Evolutionary conservation across 2,888 invertebrate species (phyloP).

Genomic region (Hetaerina titia): DNA sequence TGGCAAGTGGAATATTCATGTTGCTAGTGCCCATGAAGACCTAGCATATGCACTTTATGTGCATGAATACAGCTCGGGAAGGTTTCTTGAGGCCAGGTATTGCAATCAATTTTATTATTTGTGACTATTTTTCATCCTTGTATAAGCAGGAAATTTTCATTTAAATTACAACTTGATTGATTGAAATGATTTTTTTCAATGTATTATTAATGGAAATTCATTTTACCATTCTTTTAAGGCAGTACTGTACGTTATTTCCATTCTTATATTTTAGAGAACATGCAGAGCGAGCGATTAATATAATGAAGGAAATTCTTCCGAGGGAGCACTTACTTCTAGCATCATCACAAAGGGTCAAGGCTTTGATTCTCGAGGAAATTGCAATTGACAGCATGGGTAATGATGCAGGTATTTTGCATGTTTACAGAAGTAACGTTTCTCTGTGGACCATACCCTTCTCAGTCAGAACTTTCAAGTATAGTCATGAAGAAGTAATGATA

Average conservation of each 20-base stretch:
- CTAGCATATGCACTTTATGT: slow-evolving; percentile 96
- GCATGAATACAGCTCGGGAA: slow-evolving; percentile 93
- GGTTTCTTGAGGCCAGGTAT: slow-evolving; percentile 88
- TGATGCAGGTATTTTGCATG: slow-evolving; percentile 69
- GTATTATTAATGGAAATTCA: neutral
- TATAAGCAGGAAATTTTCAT: neutral
- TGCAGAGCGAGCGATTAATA: slow-evolving; percentile 89
- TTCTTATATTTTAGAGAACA: slow-evolving; percentile 81
- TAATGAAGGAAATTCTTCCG: slow-evolving; percentile 89
- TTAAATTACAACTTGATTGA: neutral
- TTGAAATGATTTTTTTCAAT: neutral
- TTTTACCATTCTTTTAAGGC: slow-evolving; percentile 1
- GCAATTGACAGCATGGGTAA: slow-evolving; percentile 86
- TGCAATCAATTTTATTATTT: slow-evolving; percentile 54
- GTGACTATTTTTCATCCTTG: neutral
- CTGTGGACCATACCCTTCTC: neutral
- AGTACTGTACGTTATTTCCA: neutral
- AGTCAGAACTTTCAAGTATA: neutral
- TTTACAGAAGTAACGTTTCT: slow-evolving; percentile 3
- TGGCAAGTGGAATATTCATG: slow-evolving; percentile 90
- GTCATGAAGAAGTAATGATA: too few species aligned
- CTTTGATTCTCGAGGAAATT: slow-evolving; percentile 94
- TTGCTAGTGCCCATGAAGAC: slow-evolving; percentile 94
- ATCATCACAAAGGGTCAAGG: slow-evolving; percentile 94
- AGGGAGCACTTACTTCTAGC: slow-evolving; percentile 91